Percentiles rank a stretch among this genome's conserved stretches.
Evolutionary conservation across 2,113 vertebrate species (phyloP).

Genomic region (Mustelus asterias): DNA sequence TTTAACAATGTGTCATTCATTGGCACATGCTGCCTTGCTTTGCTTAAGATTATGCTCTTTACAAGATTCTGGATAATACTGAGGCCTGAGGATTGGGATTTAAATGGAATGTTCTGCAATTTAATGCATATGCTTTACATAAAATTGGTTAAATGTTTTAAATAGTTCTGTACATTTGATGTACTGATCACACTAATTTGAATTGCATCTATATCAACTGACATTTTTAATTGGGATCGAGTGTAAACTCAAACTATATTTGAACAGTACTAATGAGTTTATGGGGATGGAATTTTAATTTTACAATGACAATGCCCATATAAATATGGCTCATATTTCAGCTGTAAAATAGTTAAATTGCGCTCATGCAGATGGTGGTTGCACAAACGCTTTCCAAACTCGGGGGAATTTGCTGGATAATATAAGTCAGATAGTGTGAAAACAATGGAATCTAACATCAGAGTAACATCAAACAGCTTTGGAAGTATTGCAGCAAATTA

Average conservation of each 20-base stretch:
- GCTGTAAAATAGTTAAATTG: slow-evolving; percentile 22
- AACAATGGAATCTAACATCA: neutral
- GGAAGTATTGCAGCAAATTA: slow-evolving; percentile 13
- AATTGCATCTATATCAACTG: neutral
- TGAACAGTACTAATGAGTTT: neutral
- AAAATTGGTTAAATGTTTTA: neutral
- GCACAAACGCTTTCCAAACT: neutral
- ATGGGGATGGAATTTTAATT: neutral
- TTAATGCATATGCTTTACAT: neutral
- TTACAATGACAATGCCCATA: neutral
- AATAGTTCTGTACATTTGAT: neutral
- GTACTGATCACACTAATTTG: neutral
- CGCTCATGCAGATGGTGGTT: slow-evolving; percentile 12
- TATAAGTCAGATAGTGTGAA: neutral
- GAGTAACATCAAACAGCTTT: slow-evolving; percentile 11
- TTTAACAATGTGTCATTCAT: neutral
- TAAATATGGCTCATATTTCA: neutral
- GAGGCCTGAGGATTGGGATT: neutral
- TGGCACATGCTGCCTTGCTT: neutral
- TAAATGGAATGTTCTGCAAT: neutral
- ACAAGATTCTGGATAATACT: neutral
- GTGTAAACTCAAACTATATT: neutral
- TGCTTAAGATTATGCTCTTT: neutral
- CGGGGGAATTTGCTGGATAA: neutral
- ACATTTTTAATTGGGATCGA: neutral